Evolutionary conservation across 2,113 vertebrate species (phyloP).

Genomic region (Lipotes vexillifer): DNA sequence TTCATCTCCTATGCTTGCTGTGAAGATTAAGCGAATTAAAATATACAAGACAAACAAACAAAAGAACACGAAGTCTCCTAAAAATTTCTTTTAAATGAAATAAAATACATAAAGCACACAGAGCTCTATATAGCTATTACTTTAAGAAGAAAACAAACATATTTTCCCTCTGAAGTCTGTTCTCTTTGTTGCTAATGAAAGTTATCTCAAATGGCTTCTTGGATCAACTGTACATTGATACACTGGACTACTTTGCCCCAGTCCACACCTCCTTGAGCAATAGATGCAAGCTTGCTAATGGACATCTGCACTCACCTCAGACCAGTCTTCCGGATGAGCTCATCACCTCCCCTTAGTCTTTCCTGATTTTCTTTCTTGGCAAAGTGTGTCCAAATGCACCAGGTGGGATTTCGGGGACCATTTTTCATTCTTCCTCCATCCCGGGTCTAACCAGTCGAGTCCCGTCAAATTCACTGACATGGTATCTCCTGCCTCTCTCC

Average conservation of each 20-base stretch:
- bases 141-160: background rate
- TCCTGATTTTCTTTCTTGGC: background rate
- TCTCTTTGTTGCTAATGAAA: background rate
- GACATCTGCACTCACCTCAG: background rate
- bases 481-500: background rate
- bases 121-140: background rate
- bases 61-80: background rate
- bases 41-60: background rate
- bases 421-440: background rate
- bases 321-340: background rate
- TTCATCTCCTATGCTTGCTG: background rate
- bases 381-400: background rate
- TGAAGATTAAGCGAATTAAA: background rate
- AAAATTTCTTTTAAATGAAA: background rate
- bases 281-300: background rate
- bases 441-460: background rate
- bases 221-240: fast-evolving
- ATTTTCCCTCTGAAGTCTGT: background rate
- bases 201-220: background rate
- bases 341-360: background rate
- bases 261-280: background rate
- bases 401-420: background rate
- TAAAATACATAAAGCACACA: background rate
- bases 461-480: background rate
- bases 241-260: background rate